Evolutionary conservation across 2,888 invertebrate genomes (phyloP).

Genomic region (Conomelus anceps): DNA sequence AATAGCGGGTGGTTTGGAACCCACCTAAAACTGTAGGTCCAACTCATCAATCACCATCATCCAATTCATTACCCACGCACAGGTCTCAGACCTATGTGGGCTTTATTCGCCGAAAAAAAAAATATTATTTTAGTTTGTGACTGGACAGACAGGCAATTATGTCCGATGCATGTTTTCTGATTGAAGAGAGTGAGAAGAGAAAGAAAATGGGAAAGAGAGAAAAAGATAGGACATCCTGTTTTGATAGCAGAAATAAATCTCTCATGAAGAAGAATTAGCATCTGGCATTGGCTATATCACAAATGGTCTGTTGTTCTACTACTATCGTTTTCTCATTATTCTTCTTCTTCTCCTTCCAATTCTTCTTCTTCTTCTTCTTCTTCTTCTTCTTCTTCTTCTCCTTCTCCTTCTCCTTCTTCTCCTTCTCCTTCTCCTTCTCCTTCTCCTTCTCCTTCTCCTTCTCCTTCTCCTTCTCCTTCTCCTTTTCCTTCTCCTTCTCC

Average conservation of each 20-base stretch:
- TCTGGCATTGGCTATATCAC: not conserved
- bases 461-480: not conserved
- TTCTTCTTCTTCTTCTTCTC: too few relatives aligned
- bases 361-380: too few relatives aligned
- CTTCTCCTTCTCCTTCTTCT: too few relatives aligned
- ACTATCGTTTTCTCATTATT: not conserved
- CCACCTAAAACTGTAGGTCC: too few relatives aligned
- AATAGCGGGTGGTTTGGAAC: too few relatives aligned
- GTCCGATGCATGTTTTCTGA: not conserved
- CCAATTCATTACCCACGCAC: too few relatives aligned
- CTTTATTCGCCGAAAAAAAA: too few relatives aligned
- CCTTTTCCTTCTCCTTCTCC: not conserved
- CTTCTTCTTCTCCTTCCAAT: not conserved
- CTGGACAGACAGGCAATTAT: not conserved
- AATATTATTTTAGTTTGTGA: not conserved
- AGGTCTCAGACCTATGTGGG: too few relatives aligned
- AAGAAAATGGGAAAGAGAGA: not conserved
- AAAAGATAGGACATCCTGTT: not conserved
- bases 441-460: not conserved
- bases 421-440: not conserved
- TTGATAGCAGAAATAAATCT: not conserved
- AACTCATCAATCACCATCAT: too few relatives aligned
- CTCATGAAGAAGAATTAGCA: not conserved
- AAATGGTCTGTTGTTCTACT: not conserved
- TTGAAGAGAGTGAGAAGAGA: not conserved